A percentile compares a stretch with the other conserved stretches of the same genome.
These are phyloP conservation scores for Sardina pilchardus DNA, from an alignment of 2,113 vertebrate species.

Conservation along the genomic window DNA sequence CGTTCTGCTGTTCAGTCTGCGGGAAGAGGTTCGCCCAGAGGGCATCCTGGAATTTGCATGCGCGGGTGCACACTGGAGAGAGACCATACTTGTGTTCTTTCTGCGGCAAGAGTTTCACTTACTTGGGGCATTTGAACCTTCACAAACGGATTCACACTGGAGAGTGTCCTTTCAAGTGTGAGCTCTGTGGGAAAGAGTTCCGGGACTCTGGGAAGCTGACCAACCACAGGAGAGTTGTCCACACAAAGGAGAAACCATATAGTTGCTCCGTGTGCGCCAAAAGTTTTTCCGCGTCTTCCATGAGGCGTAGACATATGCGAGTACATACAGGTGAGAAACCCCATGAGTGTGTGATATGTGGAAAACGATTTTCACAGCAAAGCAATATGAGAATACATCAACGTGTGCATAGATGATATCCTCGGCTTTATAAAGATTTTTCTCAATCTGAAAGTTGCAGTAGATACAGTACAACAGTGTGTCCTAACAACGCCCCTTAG, in stretches of 20 bases:
- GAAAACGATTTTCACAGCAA: neutral
- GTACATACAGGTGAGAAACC: neutral
- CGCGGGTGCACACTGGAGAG: neutral
- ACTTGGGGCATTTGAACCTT: too few relatives aligned
- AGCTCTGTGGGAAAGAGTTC: neutral
- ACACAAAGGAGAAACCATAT: neutral
- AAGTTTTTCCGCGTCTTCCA: neutral
- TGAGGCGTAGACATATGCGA: neutral
- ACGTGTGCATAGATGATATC: neutral
- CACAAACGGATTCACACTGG: neutral
- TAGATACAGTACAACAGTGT: too few relatives aligned
- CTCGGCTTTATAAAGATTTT: neutral
- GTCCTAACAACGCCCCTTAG: too few relatives aligned
- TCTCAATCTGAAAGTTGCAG: too few relatives aligned
- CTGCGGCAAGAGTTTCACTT: neutral
- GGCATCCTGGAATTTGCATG: too few relatives aligned
- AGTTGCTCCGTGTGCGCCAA: neutral
- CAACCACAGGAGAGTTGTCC: neutral
- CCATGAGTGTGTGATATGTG: neutral
- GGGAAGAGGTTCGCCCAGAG: neutral
- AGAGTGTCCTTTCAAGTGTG: neutral
- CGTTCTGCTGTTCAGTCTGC: neutral
- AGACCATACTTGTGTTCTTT: neutral
- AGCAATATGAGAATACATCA: neutral
- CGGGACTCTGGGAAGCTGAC: neutral